Base-by-base conservation (phyloP, 2,888 invertebrate genomes). In the Tetanocera ferruginea region DNA sequence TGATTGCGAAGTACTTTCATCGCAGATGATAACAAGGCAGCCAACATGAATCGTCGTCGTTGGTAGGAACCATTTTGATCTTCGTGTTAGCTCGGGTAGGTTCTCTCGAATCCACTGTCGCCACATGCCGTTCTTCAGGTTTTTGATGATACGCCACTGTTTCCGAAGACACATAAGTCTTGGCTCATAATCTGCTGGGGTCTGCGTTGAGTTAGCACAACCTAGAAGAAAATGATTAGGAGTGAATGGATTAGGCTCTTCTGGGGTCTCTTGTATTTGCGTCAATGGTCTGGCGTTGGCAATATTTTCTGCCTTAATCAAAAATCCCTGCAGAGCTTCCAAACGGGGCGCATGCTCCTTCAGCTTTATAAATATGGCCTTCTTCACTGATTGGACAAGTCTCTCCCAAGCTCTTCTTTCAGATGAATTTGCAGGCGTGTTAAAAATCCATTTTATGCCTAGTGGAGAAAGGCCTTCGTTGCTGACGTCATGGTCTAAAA, bases 171-270 rank as follows among this genome's bases (percentile, higher is more conserved):
- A 80, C 79, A 78, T 78, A 14, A 80, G 11, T 3, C 79, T 74
- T 5, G 76, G 74, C 43, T 79, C 78, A 37, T 78, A 69, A 1
- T n/a, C n/a, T 25, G 69, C 23, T 0, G 49, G 49, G 14, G 49
- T 49, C 14, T 49, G 49, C 14, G 49, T 49, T 9, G 49, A 49
- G 14, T 49, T 49, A 9, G 49, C 14, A 14, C 49, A 6, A 49
- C 49, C 14, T 25, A 79, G 1, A 77, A 76, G 43, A 80, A 81
- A 81, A 28, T 80, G 81, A 55, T 81, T 82, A 31, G 79, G 80
- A 67, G 81, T 82, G 3, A 79, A 25, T 14, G 79, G 81, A 23
- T 81, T 79, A 3, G 80, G 74, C 19, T 71, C 73, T 3, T 64
- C 74, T 6, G 76, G 51, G 3, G 14, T n/a, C n/a, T 5, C n/a